Evolutionary conservation across 2,888 invertebrate species (phyloP), one percentile per base, ranked within the genome.

Genomic region (Bibio marci): DNA sequence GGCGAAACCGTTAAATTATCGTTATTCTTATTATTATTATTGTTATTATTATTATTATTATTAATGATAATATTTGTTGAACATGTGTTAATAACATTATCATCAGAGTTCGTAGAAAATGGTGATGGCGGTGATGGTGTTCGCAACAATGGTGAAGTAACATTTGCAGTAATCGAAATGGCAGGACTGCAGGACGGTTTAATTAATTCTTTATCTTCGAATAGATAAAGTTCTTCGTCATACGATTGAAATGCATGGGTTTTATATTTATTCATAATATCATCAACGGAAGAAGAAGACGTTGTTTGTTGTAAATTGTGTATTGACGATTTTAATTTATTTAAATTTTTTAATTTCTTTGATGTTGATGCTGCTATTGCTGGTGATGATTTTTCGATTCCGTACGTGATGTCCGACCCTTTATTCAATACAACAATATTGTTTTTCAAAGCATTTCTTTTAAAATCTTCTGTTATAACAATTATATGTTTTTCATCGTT

Each of bases 221-320:
- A 39, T 38, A 44, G 39, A 15, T 45, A 44, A 25, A 44, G 44
- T 6, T 46, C 46, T 35, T 48, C 47, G 31, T 48, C 47, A 36
- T 45, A 43, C 12, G 47, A 46, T 33, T 45, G 40, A 35, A 48
- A 48, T 35, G 47, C 46, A 38, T 45, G 44, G 22, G 45, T 43
- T 15, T 39, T 41, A 39, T 46, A 43, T 38, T 48, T 45, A 42
- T 48, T 48, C 11, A 43, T 43, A 18, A 47, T 44, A 43, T 47
- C 46, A 43, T 47, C 47, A 15, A 46, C 43, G n/a, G 46, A 47
- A 31, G n/a, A n/a, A 42, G 44, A 22, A 43, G 43, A 37, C 38
- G 41, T 14, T 36, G 43, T 41, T n/a, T 43, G 32, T 14, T 37
- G 31, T 39, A 43, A 43, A 14, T 38, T n/a, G 35, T 35, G 43